A percentile compares a stretch with the other conserved stretches of the same genome.
These are phyloP conservation scores for Microplitis mediator DNA, from an alignment of 1,140 invertebrate genomes.

Conservation along the genomic window DNA sequence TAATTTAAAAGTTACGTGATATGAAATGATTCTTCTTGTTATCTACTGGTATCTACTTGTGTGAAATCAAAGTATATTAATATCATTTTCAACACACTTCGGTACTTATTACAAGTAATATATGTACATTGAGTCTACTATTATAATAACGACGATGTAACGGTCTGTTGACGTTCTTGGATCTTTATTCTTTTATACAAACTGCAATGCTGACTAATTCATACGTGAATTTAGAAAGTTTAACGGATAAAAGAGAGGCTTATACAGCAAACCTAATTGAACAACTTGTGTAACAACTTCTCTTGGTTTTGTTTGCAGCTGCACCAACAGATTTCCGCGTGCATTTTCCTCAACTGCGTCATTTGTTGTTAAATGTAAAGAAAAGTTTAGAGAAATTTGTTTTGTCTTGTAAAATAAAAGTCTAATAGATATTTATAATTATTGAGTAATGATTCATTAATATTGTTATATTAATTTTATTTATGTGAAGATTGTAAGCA, in stretches of 20 bases:
- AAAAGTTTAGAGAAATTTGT: neutral
- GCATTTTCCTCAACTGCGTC: conserved; percentile 14
- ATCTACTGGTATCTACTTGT: neutral
- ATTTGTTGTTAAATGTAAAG: neutral
- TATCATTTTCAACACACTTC: conserved; percentile 1
- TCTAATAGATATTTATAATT: too few species aligned
- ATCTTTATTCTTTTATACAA: conserved; percentile 13
- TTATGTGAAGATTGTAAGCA: too few species aligned
- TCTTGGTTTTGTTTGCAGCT: conserved; percentile 5
- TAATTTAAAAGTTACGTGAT: too few species aligned
- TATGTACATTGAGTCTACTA: neutral
- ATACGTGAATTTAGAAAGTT: conserved; percentile 47
- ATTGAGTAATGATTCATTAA: too few species aligned
- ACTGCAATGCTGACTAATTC: conserved; percentile 34
- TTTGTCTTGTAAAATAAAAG: neutral
- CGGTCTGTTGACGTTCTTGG: conserved; percentile 21
- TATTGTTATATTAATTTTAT: too few species aligned
- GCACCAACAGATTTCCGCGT: neutral
- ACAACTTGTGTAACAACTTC: conserved; percentile 18
- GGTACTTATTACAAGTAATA: neutral
- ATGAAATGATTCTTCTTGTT: too few species aligned
- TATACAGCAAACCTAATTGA: conserved; percentile 32
- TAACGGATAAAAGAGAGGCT: conserved; percentile 16
- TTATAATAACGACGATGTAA: conserved; percentile 12
- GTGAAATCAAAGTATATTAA: neutral